These are phyloP conservation scores for Butorides virescens DNA, from an alignment of 2,113 vertebrate species.

Conservation along the genomic window DNA sequence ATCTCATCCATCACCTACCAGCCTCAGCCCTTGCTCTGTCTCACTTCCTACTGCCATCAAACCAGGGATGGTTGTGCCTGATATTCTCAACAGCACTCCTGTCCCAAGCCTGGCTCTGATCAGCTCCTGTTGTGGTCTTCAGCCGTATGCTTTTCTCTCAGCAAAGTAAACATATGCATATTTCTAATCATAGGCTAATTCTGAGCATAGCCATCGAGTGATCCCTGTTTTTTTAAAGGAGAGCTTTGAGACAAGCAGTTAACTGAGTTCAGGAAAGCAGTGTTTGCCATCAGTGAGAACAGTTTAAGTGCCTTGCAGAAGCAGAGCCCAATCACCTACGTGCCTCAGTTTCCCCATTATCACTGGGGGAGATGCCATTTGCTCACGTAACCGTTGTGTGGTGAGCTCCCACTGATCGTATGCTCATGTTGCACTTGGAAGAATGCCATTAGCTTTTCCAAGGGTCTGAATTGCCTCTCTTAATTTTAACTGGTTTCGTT, in stretches of 20 bases:
- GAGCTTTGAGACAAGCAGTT: background rate
- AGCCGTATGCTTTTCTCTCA: background rate
- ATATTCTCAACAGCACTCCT: background rate
- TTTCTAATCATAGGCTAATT: background rate
- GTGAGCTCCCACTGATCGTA: background rate
- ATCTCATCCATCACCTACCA: background rate
- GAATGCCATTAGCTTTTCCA: slow-evolving; percentile 32
- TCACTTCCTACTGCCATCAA: background rate
- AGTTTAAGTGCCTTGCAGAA: background rate
- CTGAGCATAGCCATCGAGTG: background rate
- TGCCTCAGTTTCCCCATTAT: slow-evolving; percentile 4
- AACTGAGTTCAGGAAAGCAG: background rate
- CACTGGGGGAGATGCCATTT: background rate
- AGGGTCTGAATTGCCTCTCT: slow-evolving; percentile 16
- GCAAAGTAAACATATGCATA: background rate
- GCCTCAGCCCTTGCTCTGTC: background rate
- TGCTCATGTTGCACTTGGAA: background rate
- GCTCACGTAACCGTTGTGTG: background rate
- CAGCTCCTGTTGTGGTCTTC: background rate
- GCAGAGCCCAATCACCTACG: accelerated
- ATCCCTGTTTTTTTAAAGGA: background rate
- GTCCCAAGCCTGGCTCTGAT: background rate
- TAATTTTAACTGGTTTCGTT: background rate
- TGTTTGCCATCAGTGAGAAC: background rate
- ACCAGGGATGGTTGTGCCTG: background rate